phyloP scores from a whole-genome alignment of 2,888 invertebrate species.

The Nysson spinosus region DNA sequence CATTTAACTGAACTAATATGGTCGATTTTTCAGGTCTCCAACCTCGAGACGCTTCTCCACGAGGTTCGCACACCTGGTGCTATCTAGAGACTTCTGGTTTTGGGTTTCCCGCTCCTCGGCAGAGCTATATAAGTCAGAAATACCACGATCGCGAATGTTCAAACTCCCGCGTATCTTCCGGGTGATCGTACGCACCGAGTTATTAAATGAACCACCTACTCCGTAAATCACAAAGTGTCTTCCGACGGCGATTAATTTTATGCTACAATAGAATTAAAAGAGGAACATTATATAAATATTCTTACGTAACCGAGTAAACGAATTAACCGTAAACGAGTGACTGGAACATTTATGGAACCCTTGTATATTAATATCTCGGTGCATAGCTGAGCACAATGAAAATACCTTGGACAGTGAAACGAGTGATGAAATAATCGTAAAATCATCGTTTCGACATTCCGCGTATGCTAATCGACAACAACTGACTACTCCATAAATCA shows the following conservation, averaged over 20 bases:
- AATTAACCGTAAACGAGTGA: too few relatives aligned
- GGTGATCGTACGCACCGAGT: constrained; percentile 22
- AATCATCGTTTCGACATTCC: too few relatives aligned
- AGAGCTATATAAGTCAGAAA: constrained; percentile 13
- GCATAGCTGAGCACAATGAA: too few relatives aligned
- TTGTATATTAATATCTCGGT: too few relatives aligned
- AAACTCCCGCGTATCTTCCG: constrained; percentile 33
- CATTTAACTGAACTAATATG: background rate
- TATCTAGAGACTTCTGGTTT: constrained; percentile 22
- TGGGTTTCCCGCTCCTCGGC: too few relatives aligned
- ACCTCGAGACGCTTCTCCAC: constrained; percentile 18
- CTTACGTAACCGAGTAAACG: too few relatives aligned
- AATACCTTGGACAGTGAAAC: too few relatives aligned
- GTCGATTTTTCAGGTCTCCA: constrained; percentile 13
- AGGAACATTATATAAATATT: too few relatives aligned
- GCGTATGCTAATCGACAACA: too few relatives aligned
- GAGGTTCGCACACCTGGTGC: constrained; percentile 28
- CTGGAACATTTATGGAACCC: too few relatives aligned
- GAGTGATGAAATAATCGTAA: too few relatives aligned
- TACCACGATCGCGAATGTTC: constrained; percentile 2
- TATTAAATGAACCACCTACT: constrained; percentile 36
- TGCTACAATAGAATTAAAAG: constrained; percentile 4
- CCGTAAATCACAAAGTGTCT: constrained; percentile 38
- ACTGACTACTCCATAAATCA: too few relatives aligned
- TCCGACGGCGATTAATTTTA: constrained; percentile 23